Conservation (phyloP, 2,113 vertebrate genomes). For the Lophochroa leadbeateri region DNA sequence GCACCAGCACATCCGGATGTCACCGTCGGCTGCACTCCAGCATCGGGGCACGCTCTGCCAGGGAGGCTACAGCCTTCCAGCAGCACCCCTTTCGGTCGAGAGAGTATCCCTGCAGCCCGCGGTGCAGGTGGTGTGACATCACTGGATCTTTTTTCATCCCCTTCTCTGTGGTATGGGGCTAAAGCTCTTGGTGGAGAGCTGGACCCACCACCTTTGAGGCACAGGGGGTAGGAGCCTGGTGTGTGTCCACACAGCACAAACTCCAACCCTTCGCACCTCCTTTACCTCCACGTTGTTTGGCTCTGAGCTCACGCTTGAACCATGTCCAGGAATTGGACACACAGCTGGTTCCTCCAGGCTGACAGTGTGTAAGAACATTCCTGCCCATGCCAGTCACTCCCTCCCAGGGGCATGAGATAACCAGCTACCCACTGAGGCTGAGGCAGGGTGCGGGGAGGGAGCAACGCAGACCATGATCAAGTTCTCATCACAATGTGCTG, state of each 20-base stretch:
- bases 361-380: slow-evolving; percentile 68
- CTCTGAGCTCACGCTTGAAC: slow-evolving; percentile 71
- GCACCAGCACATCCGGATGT: neutral
- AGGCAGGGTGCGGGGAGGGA: neutral
- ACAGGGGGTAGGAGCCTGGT: neutral
- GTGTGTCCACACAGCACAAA: neutral
- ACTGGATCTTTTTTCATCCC: neutral
- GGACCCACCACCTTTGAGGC: neutral
- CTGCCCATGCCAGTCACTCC: slow-evolving; percentile 73
- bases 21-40: neutral
- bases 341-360: slow-evolving; percentile 73
- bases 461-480: fast-evolving
- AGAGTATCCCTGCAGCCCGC: neutral
- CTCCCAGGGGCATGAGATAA: slow-evolving; percentile 67
- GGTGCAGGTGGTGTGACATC: fast-evolving
- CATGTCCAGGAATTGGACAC: slow-evolving; percentile 74
- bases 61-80: neutral
- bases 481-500: neutral
- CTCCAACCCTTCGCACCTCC: slow-evolving; percentile 59
- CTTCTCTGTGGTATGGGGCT: neutral
- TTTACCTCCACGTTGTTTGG: slow-evolving; percentile 67
- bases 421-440: slow-evolving; percentile 41
- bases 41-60: neutral
- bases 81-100: fast-evolving
- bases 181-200: neutral